A percentile compares a stretch with the other conserved stretches of the same genome.
Evolutionary conservation across 2,797 vertebrate species (phyloP).

Genomic region (Masticophis lateralis): DNA sequence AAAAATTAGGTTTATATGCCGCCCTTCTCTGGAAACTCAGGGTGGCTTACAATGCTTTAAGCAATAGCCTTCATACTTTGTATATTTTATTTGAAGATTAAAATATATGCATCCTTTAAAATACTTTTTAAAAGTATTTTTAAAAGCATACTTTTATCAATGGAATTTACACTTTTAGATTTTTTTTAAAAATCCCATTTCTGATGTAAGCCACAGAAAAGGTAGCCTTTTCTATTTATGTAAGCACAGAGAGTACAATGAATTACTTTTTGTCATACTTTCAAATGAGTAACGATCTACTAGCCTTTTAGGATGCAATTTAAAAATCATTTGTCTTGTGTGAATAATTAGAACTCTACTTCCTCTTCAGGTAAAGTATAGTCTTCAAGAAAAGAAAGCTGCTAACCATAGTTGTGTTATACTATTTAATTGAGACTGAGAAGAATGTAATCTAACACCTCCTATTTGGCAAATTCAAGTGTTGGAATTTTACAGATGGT

Average conservation of each 20-base stretch:
- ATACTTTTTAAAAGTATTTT: not conserved
- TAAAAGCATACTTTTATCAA: not conserved
- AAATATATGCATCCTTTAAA: not conserved
- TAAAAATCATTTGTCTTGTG: conserved; percentile 72
- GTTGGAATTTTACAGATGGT: conserved; percentile 17
- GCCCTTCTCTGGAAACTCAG: too few species aligned
- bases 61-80: too few species aligned
- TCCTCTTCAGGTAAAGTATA: conserved; percentile 42
- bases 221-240: conserved; percentile 54
- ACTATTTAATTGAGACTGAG: conserved; percentile 13
- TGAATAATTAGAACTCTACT: conserved; percentile 64
- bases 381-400: conserved; percentile 32
- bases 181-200: conserved; percentile 16
- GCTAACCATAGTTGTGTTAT: conserved; percentile 39
- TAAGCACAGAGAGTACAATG: conserved; percentile 45
- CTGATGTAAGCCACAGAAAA: conserved; percentile 44
- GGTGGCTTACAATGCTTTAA: too few species aligned
- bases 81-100: not conserved
- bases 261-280: conserved; percentile 68
- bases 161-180: not conserved
- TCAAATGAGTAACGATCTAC: conserved; percentile 69
- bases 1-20: too few species aligned
- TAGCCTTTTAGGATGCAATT: conserved; percentile 70
- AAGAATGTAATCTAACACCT: conserved; percentile 28
- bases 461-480: not conserved